Base-by-base conservation (phyloP, 2,797 vertebrate species). In the Clamator glandarius region DNA sequence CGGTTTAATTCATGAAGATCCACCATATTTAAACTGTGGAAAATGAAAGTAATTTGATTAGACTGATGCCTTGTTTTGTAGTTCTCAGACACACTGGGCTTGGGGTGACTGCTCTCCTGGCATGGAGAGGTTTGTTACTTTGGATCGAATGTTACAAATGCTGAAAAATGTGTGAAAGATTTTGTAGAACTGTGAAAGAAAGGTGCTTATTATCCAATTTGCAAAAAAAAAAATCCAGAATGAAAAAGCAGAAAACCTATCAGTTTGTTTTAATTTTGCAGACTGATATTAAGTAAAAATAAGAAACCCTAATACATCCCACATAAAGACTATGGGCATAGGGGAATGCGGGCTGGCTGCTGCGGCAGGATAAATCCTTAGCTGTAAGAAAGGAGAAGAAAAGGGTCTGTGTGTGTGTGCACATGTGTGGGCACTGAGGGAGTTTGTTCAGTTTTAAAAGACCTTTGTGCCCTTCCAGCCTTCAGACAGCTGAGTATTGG, bases 361-460 rank as follows among this genome's bases (percentile, higher is more conserved):
- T 75, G 31, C 58, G 63, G 66, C 76, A 86, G 80, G 83, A 69
- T 31, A 68, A 80, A 66, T 39, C 79, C 58, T 88, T 26, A 51
- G 51, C 73, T 75, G 84, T 52, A 81, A 52, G 70, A 88, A 79
- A 87, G 44, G 69, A 72, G 63, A 90, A 90, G 81, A 87, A 82
- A 94, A 91, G 79, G 73, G 35, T 29, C 79, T 84, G 13, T 87
- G 69, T 59, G 64, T 42, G 15, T 4, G 1, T 36, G 77, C 66
- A 51, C 68, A 28, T 46, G 51, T 94, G 92, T 83, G 87, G 86
- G 93, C 81, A 66, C 78, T 84, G 92, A 84, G 42, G 9, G 91
- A 33, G 9, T 76, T 90, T 87, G 81, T 87, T 90, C 63, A 2
- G 17, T 35, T 86, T 64, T 92, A 13, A 89, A 89, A 84, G 88